Evolutionary conservation across 2,113 vertebrate species (phyloP).

Genomic region (Ammospiza caudacuta): DNA sequence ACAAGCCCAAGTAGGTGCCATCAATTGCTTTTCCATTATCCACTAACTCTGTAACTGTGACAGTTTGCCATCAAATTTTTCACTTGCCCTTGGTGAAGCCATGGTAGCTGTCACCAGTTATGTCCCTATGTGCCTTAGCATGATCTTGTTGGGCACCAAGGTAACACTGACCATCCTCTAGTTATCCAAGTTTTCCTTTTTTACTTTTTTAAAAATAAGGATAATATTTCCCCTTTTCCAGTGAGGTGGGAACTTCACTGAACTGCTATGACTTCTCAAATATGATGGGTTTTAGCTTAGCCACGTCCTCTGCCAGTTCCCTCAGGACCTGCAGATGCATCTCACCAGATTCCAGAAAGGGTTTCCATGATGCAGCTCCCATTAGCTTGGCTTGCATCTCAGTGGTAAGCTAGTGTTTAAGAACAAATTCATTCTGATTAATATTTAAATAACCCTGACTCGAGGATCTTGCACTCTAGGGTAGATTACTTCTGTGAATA

Average conservation of each 20-base stretch:
- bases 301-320: not conserved
- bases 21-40: not conserved
- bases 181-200: not conserved
- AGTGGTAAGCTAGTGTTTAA: not conserved
- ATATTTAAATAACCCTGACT: not conserved
- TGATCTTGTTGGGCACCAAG: not conserved
- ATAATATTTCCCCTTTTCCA: not conserved
- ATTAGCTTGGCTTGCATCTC: not conserved
- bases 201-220: not conserved
- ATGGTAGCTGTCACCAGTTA: not conserved
- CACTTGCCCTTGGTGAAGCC: not conserved
- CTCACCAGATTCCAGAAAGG: not conserved
- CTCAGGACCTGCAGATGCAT: not conserved
- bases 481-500: not conserved
- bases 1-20: not conserved
- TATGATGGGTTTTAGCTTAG: not conserved
- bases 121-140: accelerated
- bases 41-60: accelerated
- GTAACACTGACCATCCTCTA: not conserved
- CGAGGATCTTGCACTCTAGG: not conserved
- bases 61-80: not conserved
- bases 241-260: not conserved
- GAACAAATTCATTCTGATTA: not conserved
- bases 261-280: not conserved
- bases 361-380: not conserved